Conservation (phyloP, 2,113 vertebrate species). For the Neogobius melanostomus region DNA sequence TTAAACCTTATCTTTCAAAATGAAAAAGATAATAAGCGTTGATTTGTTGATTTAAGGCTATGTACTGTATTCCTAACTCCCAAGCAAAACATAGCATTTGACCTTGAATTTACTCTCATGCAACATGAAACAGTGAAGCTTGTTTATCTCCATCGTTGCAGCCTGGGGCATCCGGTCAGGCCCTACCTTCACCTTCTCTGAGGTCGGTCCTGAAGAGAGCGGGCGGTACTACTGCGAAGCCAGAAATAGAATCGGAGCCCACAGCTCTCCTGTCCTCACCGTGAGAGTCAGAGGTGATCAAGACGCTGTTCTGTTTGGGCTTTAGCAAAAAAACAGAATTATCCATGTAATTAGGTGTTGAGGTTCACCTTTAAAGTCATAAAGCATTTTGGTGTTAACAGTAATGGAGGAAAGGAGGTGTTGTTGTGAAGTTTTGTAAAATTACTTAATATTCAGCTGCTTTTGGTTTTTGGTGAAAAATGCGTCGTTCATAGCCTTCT, state of each 20-base stretch:
- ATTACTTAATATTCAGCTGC: conserved; percentile 15
- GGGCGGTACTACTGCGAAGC: conserved; percentile 81
- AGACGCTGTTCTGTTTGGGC: background rate
- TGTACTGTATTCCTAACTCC: too few species aligned
- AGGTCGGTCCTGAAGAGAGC: conserved; percentile 72
- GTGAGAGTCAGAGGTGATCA: conserved; percentile 74
- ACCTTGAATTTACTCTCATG: background rate
- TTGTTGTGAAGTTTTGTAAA: conserved; percentile 19
- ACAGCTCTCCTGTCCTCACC: conserved; percentile 77
- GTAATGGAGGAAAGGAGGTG: conserved; percentile 25
- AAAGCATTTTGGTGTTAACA: background rate
- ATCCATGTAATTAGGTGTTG: background rate
- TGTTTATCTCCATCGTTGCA: conserved; percentile 16
- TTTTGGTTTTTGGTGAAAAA: conserved; percentile 37
- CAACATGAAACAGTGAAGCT: background rate
- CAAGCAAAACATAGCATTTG: background rate
- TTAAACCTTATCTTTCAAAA: too few species aligned
- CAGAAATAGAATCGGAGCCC: conserved; percentile 73
- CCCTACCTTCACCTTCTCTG: conserved; percentile 74
- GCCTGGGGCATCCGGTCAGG: conserved; percentile 73
- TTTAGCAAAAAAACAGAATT: background rate
- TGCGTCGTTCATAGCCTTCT: background rate
- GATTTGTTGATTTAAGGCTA: too few species aligned
- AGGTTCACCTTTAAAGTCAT: background rate
- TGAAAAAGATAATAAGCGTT: too few species aligned